Base-by-base conservation (phyloP, 1,140 invertebrate species). In the Drosophila tsacasi region DNA sequence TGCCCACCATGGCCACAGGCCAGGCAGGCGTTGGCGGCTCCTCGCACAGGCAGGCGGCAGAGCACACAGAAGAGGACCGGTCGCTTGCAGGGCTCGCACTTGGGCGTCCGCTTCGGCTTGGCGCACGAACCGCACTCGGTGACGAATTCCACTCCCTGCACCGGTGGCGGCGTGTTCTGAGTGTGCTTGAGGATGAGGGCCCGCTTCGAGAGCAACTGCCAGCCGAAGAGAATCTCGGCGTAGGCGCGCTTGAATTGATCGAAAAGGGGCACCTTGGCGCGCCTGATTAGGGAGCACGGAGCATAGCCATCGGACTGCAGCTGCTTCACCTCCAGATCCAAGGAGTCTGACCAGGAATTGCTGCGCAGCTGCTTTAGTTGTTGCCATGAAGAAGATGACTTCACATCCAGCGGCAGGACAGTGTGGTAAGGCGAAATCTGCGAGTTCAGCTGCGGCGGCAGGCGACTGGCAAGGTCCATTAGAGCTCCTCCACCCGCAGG, bases 1-100 rank as follows among this genome's bases (percentile, higher is more conserved):
- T 99, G 98, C 10, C 98, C 98, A 39, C 97, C 98, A 94, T 99
- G 98, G 2, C 97, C 97, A 93, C 98, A 99, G 27, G 96, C 94
- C 30, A 97, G 93, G 91, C 98, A 99, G 75, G 96, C 96, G 84
- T 96, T 97, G 17, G 96, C 95, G 2, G 95, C 94, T 94, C 98
- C 98, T 94, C 95, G 95, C 7, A 98, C 97, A 17, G 97, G 96
- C 64, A 97, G 94, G 80, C 96, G 96, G 93, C 98, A 99, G 59
- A 99, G 95, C 7, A 96, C 94, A 94, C 98, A 99, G 75, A 95
- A 94, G 54, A 98, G 94, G 37, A 95, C 95, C 17, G 95, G 94
- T 46, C 95, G 94, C 76, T 96, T 96, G 92, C 98, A 98, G 44
- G 93, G 93, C 32, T 93, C 93, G 92, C 97, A 98, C 72, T 94